These are phyloP conservation scores for Pteria penguin DNA, from an alignment of 2,888 invertebrate genomes.

Conservation along the genomic window DNA sequence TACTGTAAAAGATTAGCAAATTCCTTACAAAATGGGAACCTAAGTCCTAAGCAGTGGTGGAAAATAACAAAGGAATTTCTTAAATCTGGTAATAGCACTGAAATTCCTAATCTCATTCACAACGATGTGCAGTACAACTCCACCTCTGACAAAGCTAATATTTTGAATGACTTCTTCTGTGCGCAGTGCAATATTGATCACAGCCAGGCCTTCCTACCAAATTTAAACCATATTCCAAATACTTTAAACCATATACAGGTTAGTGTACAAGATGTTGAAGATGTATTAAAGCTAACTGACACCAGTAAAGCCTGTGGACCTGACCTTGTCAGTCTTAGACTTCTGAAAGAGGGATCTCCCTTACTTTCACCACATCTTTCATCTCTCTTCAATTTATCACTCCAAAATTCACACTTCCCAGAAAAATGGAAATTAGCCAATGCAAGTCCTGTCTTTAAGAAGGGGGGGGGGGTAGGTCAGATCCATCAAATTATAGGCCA, in stretches of 20 bases:
- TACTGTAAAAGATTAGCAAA: not conserved
- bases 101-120: not conserved
- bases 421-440: constrained; percentile 25
- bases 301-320: constrained; percentile 31
- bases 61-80: not conserved
- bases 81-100: not conserved
- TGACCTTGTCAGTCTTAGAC: too few relatives aligned
- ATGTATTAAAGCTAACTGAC: too few relatives aligned
- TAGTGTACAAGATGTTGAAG: too few relatives aligned
- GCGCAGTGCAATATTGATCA: not conserved
- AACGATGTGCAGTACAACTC: not conserved
- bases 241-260: too few relatives aligned
- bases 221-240: not conserved
- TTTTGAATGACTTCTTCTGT: not conserved
- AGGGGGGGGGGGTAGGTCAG: constrained; percentile 16
- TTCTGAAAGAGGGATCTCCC: too few relatives aligned
- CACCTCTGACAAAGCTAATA: not conserved
- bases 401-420: constrained; percentile 19
- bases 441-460: constrained; percentile 28
- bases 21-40: not conserved
- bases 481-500: too few relatives aligned
- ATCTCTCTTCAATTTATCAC: too few relatives aligned
- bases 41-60: not conserved
- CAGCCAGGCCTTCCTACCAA: not conserved
- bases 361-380: not conserved